Conservation (phyloP, 2,113 vertebrate species). For the Catagonus wagneri region DNA sequence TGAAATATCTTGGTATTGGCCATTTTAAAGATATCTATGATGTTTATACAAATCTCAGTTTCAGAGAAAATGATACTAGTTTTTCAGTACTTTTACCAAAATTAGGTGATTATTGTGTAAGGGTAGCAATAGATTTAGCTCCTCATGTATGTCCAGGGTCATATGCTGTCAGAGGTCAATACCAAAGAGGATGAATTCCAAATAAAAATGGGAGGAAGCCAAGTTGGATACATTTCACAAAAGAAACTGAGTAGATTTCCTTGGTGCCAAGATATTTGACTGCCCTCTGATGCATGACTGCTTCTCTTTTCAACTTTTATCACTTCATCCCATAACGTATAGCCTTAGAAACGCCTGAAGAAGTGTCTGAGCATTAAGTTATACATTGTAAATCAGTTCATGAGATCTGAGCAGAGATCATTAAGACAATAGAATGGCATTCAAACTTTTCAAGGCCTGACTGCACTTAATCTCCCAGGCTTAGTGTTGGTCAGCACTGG, state of each 20-base stretch:
- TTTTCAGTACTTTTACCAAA: neutral
- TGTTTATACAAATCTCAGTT: neutral
- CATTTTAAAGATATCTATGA: neutral
- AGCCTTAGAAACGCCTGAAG: neutral
- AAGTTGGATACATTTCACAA: neutral
- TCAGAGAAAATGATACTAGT: neutral
- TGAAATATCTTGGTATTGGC: neutral
- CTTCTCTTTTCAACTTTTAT: neutral
- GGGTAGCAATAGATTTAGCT: neutral
- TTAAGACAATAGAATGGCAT: neutral
- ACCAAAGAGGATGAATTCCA: slow-evolving; percentile 15
- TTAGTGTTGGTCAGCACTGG: neutral
- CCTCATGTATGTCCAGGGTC: neutral
- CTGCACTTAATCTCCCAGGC: neutral
- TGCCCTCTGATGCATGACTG: neutral
- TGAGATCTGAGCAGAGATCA: neutral
- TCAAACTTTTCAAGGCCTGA: neutral
- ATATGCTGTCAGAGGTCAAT: neutral
- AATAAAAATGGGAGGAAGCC: neutral
- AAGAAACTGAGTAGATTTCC: neutral
- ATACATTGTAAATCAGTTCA: neutral
- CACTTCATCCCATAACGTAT: neutral
- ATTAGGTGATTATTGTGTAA: neutral
- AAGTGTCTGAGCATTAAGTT: neutral
- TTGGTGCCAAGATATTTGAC: neutral